A percentile compares a stretch with the other conserved stretches of the same genome.
phyloP scores from a whole-genome alignment of 2,113 vertebrate genomes.

The Terrapene triunguis region DNA sequence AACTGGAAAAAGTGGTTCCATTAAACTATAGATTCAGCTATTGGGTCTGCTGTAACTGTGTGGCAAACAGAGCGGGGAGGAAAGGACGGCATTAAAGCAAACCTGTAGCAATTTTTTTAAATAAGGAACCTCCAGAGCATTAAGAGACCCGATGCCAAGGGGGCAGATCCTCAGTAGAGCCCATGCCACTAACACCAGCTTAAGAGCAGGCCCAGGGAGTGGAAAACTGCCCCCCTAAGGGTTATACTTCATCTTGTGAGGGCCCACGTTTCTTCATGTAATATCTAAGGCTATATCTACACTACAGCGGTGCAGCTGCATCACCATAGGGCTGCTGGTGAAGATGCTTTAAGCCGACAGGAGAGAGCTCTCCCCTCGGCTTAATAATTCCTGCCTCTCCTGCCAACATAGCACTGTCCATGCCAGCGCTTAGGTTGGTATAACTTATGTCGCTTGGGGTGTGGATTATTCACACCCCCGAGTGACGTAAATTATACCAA shows the following conservation, averaged over 20 bases:
- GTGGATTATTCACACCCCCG: background rate
- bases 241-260: background rate
- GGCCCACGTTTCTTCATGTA: background rate
- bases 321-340: background rate
- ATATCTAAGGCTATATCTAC: background rate
- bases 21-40: background rate
- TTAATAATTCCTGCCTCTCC: background rate
- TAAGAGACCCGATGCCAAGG: background rate
- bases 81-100: background rate
- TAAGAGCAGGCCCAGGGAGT: background rate
- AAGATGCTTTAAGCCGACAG: background rate
- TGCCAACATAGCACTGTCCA: too few species aligned
- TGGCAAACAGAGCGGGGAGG: background rate
- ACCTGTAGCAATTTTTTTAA: background rate
- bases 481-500: background rate
- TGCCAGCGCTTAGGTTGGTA: background rate
- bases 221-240: background rate
- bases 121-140: background rate
- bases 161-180: fast-evolving
- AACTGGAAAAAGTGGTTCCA: background rate
- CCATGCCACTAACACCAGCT: background rate
- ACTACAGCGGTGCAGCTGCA: background rate
- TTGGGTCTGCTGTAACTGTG: background rate
- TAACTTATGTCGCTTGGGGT: background rate
- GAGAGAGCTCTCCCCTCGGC: background rate